These are phyloP conservation scores for Vanessa atalanta DNA, from an alignment of 1,140 invertebrate genomes.

Conservation along the genomic window DNA sequence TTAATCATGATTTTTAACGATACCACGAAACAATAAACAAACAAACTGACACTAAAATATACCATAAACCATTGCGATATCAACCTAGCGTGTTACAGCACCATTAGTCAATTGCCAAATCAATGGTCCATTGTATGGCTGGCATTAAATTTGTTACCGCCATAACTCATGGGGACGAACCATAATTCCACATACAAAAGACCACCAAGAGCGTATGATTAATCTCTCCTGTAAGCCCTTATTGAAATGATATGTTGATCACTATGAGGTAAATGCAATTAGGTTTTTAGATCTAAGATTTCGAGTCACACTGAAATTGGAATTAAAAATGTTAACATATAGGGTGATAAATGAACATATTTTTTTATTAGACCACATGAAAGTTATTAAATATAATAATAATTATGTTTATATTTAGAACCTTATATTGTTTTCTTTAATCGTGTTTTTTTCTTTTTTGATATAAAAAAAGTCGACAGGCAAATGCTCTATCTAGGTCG, in stretches of 20 bases:
- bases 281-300: slow-evolving; percentile 3
- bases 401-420: too few species aligned
- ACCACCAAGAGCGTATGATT: slow-evolving; percentile 53
- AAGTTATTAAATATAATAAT: too few species aligned
- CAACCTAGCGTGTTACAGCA: slow-evolving; percentile 31
- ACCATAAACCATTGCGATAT: neutral
- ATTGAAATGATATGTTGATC: slow-evolving; percentile 36
- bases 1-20: neutral
- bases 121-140: slow-evolving; percentile 55
- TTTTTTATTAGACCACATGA: too few species aligned
- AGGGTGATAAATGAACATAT: too few species aligned
- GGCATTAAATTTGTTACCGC: slow-evolving; percentile 56
- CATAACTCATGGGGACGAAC: slow-evolving; percentile 48
- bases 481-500: too few species aligned
- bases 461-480: too few species aligned
- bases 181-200: slow-evolving; percentile 53
- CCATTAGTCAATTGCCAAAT: slow-evolving; percentile 57
- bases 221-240: slow-evolving; percentile 47
- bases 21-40: neutral
- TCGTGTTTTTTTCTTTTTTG: too few species aligned
- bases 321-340: too few species aligned
- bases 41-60: neutral
- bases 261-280: neutral
- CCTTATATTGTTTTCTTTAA: too few species aligned
- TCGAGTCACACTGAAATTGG: neutral